Percentiles rank a stretch among this genome's conserved stretches.
Conservation (phyloP, 2,113 vertebrate genomes). For the Mobula hypostoma region DNA sequence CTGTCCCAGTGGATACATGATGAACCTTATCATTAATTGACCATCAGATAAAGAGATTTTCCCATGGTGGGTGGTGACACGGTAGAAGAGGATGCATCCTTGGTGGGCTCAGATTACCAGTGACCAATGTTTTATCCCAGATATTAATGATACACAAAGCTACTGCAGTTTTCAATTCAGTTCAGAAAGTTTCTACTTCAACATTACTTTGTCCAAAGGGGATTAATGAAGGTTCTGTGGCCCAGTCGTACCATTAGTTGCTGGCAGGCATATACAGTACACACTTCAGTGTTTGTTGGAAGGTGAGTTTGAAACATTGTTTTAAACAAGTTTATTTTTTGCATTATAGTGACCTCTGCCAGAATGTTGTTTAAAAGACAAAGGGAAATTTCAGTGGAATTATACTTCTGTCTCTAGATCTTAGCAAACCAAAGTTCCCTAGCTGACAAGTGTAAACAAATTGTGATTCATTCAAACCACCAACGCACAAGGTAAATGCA, state of each 20-base stretch:
- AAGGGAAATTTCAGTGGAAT: background rate
- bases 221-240: background rate
- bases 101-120: constrained; percentile 49
- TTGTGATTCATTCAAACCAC: background rate
- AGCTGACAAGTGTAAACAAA: background rate
- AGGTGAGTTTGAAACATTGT: background rate
- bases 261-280: background rate
- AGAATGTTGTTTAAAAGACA: background rate
- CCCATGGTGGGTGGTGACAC: constrained; percentile 46
- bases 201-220: background rate
- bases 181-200: background rate
- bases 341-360: too few relatives aligned
- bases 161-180: background rate
- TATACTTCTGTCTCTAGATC: background rate
- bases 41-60: constrained; percentile 51
- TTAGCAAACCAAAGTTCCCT: background rate
- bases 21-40: constrained; percentile 45
- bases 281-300: background rate
- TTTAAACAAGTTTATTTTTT: background rate
- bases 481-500: background rate
- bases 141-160: constrained; percentile 4
- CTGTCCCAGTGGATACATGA: constrained; percentile 35
- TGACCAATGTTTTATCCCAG: background rate
- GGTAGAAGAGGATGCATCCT: constrained; percentile 30
- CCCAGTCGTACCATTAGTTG: background rate